Conservation (phyloP, 2,113 vertebrate genomes). For the Phalacrocorax aristotelis region DNA sequence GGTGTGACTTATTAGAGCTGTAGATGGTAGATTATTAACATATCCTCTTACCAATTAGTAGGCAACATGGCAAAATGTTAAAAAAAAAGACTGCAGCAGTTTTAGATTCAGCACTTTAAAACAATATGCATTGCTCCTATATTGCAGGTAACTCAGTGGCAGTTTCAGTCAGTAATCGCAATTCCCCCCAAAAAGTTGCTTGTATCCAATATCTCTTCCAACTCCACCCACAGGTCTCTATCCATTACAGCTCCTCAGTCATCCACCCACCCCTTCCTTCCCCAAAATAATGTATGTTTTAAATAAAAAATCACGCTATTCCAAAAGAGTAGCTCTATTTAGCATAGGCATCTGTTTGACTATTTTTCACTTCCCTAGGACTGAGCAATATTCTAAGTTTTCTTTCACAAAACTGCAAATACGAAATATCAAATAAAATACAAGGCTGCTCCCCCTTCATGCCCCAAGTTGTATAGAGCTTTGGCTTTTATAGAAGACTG, state of each 20-base stretch:
- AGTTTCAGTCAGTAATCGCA: background rate
- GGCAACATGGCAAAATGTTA: background rate
- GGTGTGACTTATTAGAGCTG: background rate
- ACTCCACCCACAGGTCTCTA: background rate
- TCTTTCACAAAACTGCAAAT: background rate
- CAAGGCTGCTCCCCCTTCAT: background rate
- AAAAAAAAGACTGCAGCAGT: background rate
- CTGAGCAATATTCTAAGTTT: background rate
- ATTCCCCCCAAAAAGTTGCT: background rate
- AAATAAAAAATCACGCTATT: background rate
- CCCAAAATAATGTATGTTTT: background rate
- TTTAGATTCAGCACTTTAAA: background rate
- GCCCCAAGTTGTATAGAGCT: background rate
- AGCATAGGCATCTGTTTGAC: background rate
- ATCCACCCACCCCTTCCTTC: background rate
- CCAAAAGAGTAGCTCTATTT: background rate
- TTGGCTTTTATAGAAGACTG: rapidly evolving
- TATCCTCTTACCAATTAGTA: background rate
- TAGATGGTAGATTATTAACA: background rate
- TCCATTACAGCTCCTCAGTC: background rate
- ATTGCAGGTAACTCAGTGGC: background rate
- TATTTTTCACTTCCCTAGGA: background rate
- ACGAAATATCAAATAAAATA: background rate
- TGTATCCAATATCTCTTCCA: background rate
- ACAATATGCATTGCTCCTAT: background rate